Evolutionary conservation across 2,888 invertebrate species (phyloP), one percentile per base, ranked within the genome.

Genomic region (Rambutsinella grinnellia): DNA sequence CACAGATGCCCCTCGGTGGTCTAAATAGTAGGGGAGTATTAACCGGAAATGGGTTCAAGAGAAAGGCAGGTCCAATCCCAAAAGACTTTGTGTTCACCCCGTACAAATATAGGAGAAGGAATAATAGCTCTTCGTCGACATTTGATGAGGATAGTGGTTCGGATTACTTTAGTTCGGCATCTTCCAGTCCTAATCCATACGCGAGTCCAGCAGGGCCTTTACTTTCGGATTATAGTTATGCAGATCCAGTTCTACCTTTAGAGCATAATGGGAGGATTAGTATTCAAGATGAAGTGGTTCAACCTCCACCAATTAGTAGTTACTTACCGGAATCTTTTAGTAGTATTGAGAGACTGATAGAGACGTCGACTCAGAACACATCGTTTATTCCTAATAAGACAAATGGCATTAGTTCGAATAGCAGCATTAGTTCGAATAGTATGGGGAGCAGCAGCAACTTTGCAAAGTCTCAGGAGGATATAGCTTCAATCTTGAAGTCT

Each of bases 1-100:
- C 67, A 2, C 76, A 62, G 84, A 85, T 23, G 84, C 85, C 5
- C 85, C 85, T 27, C 85, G 69, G 69, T 1, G 70, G 47, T 60
- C 60, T 76, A 2, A 69, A 74, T 26, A 68, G 68, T 87, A 19
- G 36, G 61, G 46, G 76, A 24, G n/a, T n/a, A n/a, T 36, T 36
- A 36, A 36, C 36, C 13, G 36, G 36, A 36, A 13, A 13, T 36
- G 66, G 62, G 2, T n/a, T 71, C 69, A 94, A 93, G 87, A 88
- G 95, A 80, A 93, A 93, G 87, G 93, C 93, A 0, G 95, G 95
- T 49, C 94, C 92, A 57, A 88, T 93, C 84, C 94, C 92, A 71
- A 90, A 88, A 85, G 93, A 93, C 79, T 86, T 87, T 63, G 84
- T 86, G 3, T 85, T 86, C 67, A 79, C 76, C 5, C 81, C 82